Evolutionary conservation across 2,797 vertebrate species (phyloP).

Genomic region (Tenualosa ilisha): DNA sequence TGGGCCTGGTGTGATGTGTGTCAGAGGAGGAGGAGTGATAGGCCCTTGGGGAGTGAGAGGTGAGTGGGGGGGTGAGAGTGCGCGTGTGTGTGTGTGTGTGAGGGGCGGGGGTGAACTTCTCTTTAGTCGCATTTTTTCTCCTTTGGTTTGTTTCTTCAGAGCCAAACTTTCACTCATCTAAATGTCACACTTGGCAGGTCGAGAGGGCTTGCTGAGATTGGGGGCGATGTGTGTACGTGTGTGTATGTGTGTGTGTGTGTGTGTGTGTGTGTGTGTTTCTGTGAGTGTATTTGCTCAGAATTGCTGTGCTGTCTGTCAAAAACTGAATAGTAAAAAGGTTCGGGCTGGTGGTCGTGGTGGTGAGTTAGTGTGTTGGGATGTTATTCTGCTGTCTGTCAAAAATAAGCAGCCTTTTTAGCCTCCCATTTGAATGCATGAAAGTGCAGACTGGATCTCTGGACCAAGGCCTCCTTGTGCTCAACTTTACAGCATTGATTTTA

Average conservation of each 20-base stretch:
- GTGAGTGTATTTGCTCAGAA: no score
- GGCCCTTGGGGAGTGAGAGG: no score
- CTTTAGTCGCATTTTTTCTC: no score
- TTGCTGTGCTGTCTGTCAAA: no score
- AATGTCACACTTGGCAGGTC: constrained; percentile 43
- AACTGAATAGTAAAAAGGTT: no score
- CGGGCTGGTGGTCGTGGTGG: neutral
- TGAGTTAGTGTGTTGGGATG: neutral
- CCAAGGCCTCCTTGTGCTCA: neutral
- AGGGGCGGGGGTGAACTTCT: neutral
- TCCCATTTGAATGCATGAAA: constrained; percentile 5
- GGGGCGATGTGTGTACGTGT: neutral
- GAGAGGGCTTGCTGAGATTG: constrained; percentile 31
- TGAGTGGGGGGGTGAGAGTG: no score
- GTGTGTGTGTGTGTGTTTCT: no score
- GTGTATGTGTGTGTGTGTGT: neutral
- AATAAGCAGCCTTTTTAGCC: neutral
- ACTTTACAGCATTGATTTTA: no score
- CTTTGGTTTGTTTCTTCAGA: neutral
- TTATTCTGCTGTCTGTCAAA: neutral
- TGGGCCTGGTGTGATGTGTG: no score
- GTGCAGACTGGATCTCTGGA: neutral
- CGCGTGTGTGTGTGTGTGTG: no score
- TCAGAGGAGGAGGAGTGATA: no score
- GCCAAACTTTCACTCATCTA: constrained; percentile 36